phyloP scores from a whole-genome alignment of 1,140 invertebrate species.

The Drosophila hydei region DNA sequence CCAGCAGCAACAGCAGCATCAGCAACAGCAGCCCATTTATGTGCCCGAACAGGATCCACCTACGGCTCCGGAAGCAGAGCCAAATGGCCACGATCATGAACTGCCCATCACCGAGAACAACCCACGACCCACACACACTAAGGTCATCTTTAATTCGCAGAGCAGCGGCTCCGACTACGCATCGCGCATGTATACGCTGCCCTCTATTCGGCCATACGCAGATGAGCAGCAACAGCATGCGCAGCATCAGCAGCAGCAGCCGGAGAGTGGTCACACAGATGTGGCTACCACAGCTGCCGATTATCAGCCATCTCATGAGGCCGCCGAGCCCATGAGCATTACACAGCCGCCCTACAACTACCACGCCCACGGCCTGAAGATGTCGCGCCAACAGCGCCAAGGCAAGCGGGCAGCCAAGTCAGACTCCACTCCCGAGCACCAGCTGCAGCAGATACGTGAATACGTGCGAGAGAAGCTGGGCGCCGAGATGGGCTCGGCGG shows the following conservation, averaged over 20 bases:
- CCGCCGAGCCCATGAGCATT: constrained; percentile 31
- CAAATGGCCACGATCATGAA: constrained; percentile 25
- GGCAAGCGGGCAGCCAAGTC: constrained; percentile 57
- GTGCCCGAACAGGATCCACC: constrained; percentile 65
- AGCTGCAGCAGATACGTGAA: constrained; percentile 74
- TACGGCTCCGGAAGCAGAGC: constrained; percentile 30
- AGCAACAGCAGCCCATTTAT: constrained; percentile 41
- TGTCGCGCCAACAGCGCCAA: constrained; percentile 42
- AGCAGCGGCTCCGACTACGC: constrained; percentile 38
- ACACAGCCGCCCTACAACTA: constrained; percentile 77
- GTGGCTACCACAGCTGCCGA: constrained; percentile 25
- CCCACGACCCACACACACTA: constrained; percentile 78
- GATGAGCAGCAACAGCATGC: constrained; percentile 45
- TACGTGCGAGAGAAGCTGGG: constrained; percentile 75
- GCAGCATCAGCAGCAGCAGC: constrained; percentile 42
- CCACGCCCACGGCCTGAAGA: constrained; percentile 67
- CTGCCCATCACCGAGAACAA: constrained; percentile 77
- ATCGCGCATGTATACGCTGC: constrained; percentile 37
- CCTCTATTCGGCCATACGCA: constrained; percentile 60
- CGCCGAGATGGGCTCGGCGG: constrained; percentile 74
- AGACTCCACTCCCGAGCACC: constrained; percentile 40
- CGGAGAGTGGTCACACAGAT: constrained; percentile 27
- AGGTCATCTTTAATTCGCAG: constrained; percentile 75
- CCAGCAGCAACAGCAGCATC: constrained; percentile 29
- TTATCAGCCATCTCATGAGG: constrained; percentile 22